Evolutionary conservation across 2,888 invertebrate species (phyloP).

Genomic region (Pedicia rivosa): DNA sequence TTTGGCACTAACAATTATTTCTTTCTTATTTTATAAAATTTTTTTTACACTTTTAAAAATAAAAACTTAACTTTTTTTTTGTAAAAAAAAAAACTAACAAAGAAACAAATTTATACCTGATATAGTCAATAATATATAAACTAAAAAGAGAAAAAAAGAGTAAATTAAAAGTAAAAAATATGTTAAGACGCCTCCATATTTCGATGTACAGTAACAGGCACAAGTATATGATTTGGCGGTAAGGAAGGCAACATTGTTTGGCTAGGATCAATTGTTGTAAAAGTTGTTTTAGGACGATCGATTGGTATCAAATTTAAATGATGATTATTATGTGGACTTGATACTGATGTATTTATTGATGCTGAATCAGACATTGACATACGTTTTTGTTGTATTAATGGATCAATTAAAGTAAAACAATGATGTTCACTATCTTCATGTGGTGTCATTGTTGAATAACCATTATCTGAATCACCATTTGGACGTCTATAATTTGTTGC

Average conservation of each 20-base stretch:
- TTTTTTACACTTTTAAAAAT: too few species aligned
- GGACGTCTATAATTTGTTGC: constrained; percentile 65
- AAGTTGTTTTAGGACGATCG: constrained; percentile 24
- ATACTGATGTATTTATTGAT: constrained; percentile 36
- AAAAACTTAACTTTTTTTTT: too few species aligned
- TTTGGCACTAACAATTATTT: too few species aligned
- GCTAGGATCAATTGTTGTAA: constrained; percentile 31
- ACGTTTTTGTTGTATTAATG: constrained; percentile 36
- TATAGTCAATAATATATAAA: too few species aligned
- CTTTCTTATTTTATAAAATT: too few species aligned
- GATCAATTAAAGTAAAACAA: constrained; percentile 54
- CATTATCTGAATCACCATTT: constrained; percentile 63
- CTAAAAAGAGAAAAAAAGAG: too few species aligned
- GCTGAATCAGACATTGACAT: constrained; percentile 40
- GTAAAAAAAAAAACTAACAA: too few species aligned
- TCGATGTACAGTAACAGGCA: constrained; percentile 79
- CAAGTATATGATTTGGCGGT: constrained; percentile 45
- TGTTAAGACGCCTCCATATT: constrained; percentile 69
- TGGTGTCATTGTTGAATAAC: constrained; percentile 88
- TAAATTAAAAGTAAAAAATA: too few species aligned
- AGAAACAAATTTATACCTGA: too few species aligned
- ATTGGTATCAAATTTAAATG: constrained; percentile 8
- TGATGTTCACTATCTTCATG: constrained; percentile 79
- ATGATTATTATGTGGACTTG: constrained; percentile 27
- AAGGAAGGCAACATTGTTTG: constrained; percentile 21